Conservation (phyloP, 2,888 invertebrate genomes). For the Laspeyria flexula region DNA sequence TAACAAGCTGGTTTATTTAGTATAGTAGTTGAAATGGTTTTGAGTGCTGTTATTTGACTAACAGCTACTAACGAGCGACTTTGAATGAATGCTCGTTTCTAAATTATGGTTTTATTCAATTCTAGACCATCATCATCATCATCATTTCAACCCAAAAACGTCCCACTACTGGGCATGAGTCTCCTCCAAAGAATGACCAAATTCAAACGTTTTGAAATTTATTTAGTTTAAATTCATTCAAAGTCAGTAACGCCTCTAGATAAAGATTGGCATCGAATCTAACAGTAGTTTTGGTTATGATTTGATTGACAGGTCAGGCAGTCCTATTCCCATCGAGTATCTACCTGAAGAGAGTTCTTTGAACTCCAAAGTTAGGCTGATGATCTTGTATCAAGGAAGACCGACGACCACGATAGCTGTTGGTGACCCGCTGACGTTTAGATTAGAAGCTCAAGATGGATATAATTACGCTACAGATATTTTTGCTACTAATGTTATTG, state of each 20-base stretch:
- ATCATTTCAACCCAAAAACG: too few relatives aligned
- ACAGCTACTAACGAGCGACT: slow-evolving; percentile 84
- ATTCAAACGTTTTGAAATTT: too few relatives aligned
- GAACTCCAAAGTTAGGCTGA: slow-evolving; percentile 94
- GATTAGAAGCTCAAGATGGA: slow-evolving; percentile 95
- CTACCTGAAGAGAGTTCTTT: slow-evolving; percentile 96
- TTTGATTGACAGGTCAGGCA: slow-evolving; percentile 91
- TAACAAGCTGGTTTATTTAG: slow-evolving; percentile 42
- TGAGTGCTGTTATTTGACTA: slow-evolving; percentile 83
- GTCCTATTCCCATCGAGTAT: slow-evolving; percentile 96
- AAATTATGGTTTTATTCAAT: background rate
- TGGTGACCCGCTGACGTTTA: slow-evolving; percentile 95
- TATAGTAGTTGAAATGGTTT: slow-evolving; percentile 51
- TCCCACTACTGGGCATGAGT: too few relatives aligned
- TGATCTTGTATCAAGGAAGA: slow-evolving; percentile 95
- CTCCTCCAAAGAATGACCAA: too few relatives aligned
- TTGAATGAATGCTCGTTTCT: slow-evolving; percentile 67
- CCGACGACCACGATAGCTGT: slow-evolving; percentile 97
- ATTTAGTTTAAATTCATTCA: slow-evolving; percentile 66
- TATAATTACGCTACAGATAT: slow-evolving; percentile 95
- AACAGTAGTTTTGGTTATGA: slow-evolving; percentile 79
- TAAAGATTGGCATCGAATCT: slow-evolving; percentile 61
- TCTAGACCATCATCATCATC: too few relatives aligned
- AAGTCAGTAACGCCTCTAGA: slow-evolving; percentile 56
- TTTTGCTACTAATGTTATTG: slow-evolving; percentile 96